Evolutionary conservation across 1,140 invertebrate species (phyloP).

Genomic region (Temnothorax curvispinosus): DNA sequence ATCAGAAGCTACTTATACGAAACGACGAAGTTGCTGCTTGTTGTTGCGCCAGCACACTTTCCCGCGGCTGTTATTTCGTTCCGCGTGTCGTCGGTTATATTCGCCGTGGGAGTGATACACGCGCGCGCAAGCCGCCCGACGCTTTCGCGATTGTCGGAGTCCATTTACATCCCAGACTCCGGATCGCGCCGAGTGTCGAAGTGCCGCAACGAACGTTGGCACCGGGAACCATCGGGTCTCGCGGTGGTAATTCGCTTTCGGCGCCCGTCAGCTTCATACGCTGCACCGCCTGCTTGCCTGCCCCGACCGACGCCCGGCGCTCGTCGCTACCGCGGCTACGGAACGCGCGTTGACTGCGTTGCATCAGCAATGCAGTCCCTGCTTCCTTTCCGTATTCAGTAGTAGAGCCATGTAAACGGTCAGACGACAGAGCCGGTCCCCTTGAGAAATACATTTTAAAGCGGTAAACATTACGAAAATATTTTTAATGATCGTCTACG

Average conservation of each 20-base stretch:
- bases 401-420: background rate
- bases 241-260: conserved; percentile 55
- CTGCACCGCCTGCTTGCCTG: background rate
- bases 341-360: conserved; percentile 18
- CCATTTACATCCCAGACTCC: conserved; percentile 15
- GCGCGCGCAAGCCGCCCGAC: background rate
- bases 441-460: background rate
- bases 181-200: conserved; percentile 39
- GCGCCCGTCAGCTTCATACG: background rate
- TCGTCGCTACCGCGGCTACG: background rate
- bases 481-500: background rate
- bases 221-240: conserved; percentile 20
- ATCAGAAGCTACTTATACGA: conserved; percentile 27
- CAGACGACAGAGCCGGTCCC: background rate
- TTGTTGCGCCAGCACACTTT: conserved; percentile 9
- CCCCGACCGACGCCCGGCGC: too few species aligned
- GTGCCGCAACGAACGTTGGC: conserved; percentile 18
- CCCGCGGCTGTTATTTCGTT: conserved; percentile 3
- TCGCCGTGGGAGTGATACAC: background rate
- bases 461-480: background rate
- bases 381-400: conserved; percentile 15
- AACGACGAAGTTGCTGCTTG: background rate
- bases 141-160: conserved; percentile 43
- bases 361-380: too few species aligned
- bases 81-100: conserved; percentile 19